phyloP scores from a whole-genome alignment of 2,113 vertebrate species.

The Podiceps cristatus region DNA sequence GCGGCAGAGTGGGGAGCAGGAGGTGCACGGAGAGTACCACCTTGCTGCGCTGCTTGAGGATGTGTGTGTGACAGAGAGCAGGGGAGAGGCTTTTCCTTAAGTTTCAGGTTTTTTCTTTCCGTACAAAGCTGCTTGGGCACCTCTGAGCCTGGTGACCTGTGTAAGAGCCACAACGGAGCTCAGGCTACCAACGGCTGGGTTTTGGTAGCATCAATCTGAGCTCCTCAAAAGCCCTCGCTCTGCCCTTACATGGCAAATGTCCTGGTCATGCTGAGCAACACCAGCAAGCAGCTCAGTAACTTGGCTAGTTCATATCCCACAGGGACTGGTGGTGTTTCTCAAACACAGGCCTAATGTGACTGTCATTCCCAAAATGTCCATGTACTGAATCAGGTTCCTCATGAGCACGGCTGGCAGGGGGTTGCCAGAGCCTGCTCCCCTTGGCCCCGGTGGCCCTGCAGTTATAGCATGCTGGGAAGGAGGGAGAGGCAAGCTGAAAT shows the following conservation, averaged over 20 bases:
- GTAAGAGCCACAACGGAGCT: neutral
- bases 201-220: neutral
- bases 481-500: neutral
- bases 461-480: neutral
- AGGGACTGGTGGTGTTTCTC: neutral
- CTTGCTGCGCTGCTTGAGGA: too few relatives aligned
- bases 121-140: neutral
- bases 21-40: fast-evolving
- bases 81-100: neutral
- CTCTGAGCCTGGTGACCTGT: neutral
- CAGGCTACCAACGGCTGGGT: neutral
- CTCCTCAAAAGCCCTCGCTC: neutral
- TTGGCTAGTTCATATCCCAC: fast-evolving
- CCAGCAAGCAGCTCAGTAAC: neutral
- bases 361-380: neutral
- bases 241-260: fast-evolving
- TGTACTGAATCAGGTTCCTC: neutral
- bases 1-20: neutral
- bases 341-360: neutral
- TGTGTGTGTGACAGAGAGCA: fast-evolving
- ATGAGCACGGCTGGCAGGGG: neutral
- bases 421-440: neutral
- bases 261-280: neutral
- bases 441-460: neutral
- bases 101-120: neutral